phyloP scores from a whole-genome alignment of 2,113 vertebrate genomes.

The Pygoscelis adeliae region DNA sequence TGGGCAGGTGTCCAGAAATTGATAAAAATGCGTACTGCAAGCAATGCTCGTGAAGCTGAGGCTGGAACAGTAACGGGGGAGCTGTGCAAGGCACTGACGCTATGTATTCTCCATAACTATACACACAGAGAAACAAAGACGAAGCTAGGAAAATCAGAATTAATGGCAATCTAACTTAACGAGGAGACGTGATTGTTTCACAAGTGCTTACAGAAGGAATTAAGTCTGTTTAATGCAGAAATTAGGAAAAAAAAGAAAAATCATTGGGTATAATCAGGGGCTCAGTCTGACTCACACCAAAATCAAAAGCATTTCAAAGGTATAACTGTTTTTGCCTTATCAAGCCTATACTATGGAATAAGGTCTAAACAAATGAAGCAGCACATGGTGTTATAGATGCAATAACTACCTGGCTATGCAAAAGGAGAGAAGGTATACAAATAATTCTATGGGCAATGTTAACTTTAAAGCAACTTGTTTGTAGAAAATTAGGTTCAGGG shows the following conservation, averaged over 20 bases:
- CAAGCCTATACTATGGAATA: not conserved
- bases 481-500: not conserved
- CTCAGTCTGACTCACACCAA: not conserved
- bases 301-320: not conserved
- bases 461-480: not conserved
- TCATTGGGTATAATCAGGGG: not conserved
- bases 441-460: not conserved
- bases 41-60: not conserved
- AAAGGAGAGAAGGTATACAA: not conserved
- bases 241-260: not conserved
- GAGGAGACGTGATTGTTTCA: not conserved
- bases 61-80: not conserved
- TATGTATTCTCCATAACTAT: not conserved
- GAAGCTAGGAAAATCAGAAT: not conserved
- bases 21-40: not conserved
- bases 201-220: not conserved
- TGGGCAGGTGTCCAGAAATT: not conserved
- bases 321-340: not conserved
- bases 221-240: not conserved
- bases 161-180: not conserved
- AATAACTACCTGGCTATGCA: not conserved
- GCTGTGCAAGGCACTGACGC: not conserved
- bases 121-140: not conserved
- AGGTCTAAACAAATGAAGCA: not conserved
- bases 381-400: fast-evolving